phyloP scores from a whole-genome alignment of 2,888 invertebrate species.

The Ecliptopera silaceata region DNA sequence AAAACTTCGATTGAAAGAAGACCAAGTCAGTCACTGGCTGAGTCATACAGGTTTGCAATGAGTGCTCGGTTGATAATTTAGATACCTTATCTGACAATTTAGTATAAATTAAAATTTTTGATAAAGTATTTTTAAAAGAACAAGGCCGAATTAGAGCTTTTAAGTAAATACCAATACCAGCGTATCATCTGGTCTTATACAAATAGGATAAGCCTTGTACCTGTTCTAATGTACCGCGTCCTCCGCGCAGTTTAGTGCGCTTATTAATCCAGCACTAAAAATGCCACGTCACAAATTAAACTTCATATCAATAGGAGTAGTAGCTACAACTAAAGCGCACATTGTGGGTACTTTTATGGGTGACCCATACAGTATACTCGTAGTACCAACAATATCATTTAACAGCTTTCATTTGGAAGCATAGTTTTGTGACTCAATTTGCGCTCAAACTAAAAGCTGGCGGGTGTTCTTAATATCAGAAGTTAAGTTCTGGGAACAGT shows the following conservation, averaged over 20 bases:
- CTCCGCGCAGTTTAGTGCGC: conserved; percentile 43
- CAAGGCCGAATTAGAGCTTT: conserved; percentile 11
- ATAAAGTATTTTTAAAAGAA: neutral
- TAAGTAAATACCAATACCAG: conserved; percentile 38
- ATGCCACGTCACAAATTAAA: conserved; percentile 30
- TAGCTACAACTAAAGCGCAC: neutral
- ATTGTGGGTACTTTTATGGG: neutral
- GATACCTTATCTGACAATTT: neutral
- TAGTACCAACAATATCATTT: no score
- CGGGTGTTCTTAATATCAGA: neutral
- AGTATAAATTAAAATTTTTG: neutral
- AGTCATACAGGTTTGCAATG: neutral
- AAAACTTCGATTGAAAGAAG: neutral
- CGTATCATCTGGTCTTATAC: conserved; percentile 36
- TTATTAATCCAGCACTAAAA: conserved; percentile 49
- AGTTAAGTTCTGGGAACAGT: neutral
- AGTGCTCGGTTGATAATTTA: conserved; percentile 11
- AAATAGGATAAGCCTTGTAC: conserved; percentile 38
- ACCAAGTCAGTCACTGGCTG: neutral
- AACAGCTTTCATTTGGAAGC: no score
- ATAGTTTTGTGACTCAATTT: neutral
- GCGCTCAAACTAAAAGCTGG: neutral
- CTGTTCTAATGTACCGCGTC: conserved; percentile 45
- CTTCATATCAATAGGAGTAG: neutral
- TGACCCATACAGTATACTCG: no score